Conservation (phyloP, 2,113 vertebrate genomes). For the Hippocampus zosterae region DNA sequence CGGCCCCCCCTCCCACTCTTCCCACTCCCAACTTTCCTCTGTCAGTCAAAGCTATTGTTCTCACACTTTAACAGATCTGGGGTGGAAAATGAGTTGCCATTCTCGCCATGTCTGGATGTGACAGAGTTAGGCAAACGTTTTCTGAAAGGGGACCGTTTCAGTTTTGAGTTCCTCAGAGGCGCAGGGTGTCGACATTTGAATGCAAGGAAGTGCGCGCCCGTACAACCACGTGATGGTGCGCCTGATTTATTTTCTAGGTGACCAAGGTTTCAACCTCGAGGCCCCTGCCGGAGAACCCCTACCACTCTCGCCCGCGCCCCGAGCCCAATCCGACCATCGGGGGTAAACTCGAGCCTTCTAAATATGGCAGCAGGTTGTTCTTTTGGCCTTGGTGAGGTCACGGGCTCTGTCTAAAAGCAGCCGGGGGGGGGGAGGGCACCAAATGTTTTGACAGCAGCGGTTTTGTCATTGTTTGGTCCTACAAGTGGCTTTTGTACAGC, state of each 20-base stretch:
- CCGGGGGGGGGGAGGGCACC: not conserved
- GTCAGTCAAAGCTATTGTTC: conserved; percentile 12
- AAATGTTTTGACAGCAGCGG: conserved; percentile 6
- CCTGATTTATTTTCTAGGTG: conserved; percentile 69
- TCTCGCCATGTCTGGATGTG: not conserved
- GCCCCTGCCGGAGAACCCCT: conserved; percentile 84
- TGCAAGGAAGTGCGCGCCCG: too few species aligned
- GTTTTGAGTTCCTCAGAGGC: too few species aligned
- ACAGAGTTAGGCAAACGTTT: not conserved
- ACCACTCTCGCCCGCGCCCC: conserved; percentile 83
- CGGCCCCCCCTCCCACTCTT: not conserved
- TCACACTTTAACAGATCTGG: conserved; percentile 2
- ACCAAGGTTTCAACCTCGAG: conserved; percentile 92
- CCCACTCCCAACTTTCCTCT: not conserved
- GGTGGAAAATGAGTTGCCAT: conserved; percentile 17
- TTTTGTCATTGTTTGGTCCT: not conserved
- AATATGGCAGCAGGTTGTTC: conserved; percentile 82
- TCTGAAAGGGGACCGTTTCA: too few species aligned
- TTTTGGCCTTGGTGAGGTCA: conserved; percentile 84
- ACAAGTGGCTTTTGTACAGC: conserved; percentile 43
- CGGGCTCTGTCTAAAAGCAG: conserved; percentile 46
- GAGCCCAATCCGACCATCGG: conserved; percentile 78
- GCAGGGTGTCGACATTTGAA: not conserved
- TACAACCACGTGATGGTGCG: not conserved
- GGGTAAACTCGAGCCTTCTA: conserved; percentile 82